Base-by-base conservation (phyloP, 2,888 invertebrate species). In the Galerucella calmariensis region DNA sequence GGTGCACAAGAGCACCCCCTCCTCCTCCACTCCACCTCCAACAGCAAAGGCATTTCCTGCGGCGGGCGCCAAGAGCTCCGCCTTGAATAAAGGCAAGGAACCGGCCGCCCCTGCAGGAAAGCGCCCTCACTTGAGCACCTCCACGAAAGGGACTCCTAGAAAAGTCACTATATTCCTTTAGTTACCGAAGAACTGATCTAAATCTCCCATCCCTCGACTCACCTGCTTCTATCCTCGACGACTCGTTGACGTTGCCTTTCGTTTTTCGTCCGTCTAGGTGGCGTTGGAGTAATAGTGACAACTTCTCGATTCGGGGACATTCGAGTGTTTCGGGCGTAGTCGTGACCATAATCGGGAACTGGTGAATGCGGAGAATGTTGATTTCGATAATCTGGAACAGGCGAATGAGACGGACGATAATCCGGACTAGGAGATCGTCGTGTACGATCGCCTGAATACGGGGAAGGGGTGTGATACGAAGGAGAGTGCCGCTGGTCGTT, bases 261-360 rank as follows among this genome's bases (percentile, higher is more conserved):
- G n/a, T 72, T 90, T 76, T 92, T 90, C 84, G 92, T 91, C 76
- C 93, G 89, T 83, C 92, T 92, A 4, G 93, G 93, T 9, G 92
- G 92, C 2, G 91, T 90, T 20, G 92, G 92, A 1, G 92, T 90
- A 35, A 89, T 85, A 59, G 77, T 72, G 27, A 78, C 56, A 2
- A 69, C 67, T 67, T 85, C 85, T 75, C 82, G 79, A 20, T 79
- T 79, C 1, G 84, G 83, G 10, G 83, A 81, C 20, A 79, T 77
- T 67, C 81, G 78, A 27, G 79, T 41, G 41, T 77, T 76, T 65
- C 82, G 74, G 58, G 75, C 69, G 74, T 82, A 81, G 73, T 82
- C 80, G 2, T 79, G 78, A 61, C 61, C 73, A 68, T 82, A 82
- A 77, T 83, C 82, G 3, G 82, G 82, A 58, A 75, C 62, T 0